Evolutionary conservation across 2,113 vertebrate species (phyloP).

Genomic region (Neoarius graeffei): DNA sequence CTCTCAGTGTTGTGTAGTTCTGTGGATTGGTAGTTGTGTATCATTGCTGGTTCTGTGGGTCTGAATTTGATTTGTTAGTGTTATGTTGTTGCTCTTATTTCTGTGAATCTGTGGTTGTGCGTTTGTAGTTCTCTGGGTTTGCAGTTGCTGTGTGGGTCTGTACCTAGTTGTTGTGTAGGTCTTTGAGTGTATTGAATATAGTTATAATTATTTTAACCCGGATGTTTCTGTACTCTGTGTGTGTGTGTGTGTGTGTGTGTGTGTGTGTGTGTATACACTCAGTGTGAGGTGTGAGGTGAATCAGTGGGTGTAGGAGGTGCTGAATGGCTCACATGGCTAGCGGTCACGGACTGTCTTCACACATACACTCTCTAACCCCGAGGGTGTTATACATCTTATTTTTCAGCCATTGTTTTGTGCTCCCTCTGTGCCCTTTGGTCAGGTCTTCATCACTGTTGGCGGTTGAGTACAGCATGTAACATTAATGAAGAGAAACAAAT

Average conservation of each 20-base stretch:
- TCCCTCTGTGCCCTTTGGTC: not conserved
- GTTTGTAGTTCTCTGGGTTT: not conserved
- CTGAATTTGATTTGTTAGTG: not conserved
- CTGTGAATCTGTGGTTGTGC: not conserved
- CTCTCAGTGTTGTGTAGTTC: too few relatives aligned
- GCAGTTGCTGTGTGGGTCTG: not conserved
- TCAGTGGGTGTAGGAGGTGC: slow-evolving; percentile 38
- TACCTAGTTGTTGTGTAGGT: not conserved
- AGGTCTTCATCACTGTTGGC: not conserved
- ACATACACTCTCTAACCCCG: not conserved
- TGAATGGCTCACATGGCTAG: slow-evolving; percentile 26
- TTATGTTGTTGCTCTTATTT: not conserved
- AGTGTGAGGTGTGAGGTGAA: slow-evolving; percentile 24
- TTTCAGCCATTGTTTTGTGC: not conserved
- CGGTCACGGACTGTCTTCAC: slow-evolving; percentile 2
- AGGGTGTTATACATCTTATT: not conserved
- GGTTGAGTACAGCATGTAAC: not conserved
- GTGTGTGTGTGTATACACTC: not conserved
- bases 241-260: not conserved
- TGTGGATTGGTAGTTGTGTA: not conserved
- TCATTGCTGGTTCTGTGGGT: not conserved
- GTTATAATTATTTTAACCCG: not conserved
- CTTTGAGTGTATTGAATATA: not conserved
- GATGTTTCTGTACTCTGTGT: not conserved
- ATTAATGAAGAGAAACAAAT: not conserved